phyloP scores from a whole-genome alignment of 2,888 invertebrate species.

The Scelioninae gen. 2 region DNA sequence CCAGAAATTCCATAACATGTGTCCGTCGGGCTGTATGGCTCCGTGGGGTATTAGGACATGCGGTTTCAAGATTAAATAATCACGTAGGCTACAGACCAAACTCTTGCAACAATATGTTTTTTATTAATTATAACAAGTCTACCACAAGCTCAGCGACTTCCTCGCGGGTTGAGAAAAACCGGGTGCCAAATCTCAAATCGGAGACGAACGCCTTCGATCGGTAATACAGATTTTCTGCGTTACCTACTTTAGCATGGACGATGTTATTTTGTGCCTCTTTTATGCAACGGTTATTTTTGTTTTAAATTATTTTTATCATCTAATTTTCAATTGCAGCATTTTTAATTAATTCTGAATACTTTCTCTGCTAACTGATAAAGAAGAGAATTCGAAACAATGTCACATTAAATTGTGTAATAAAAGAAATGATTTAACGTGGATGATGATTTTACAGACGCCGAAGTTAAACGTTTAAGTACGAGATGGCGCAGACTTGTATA shows the following conservation, averaged over 20 bases:
- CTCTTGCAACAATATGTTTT: background rate
- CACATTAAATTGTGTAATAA: too few species aligned
- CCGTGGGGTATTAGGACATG: conserved; percentile 10
- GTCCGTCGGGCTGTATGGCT: conserved; percentile 20
- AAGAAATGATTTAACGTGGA: too few species aligned
- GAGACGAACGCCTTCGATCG: conserved; percentile 39
- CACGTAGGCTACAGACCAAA: background rate
- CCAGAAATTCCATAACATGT: conserved; percentile 58
- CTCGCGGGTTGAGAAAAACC: conserved; percentile 45
- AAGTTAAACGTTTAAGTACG: too few species aligned
- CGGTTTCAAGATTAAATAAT: conserved; percentile 1
- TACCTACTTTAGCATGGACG: background rate
- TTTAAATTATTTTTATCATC: too few species aligned
- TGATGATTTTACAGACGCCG: too few species aligned
- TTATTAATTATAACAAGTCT: conserved; percentile 17
- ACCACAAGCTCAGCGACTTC: conserved; percentile 34
- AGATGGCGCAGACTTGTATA: too few species aligned
- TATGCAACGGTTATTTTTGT: too few species aligned
- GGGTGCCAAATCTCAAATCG: conserved; percentile 43
- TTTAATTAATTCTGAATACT: too few species aligned
- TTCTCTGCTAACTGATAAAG: too few species aligned
- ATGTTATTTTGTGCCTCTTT: too few species aligned
- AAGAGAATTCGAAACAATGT: too few species aligned
- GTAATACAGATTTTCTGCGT: background rate
- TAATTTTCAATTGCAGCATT: too few species aligned